These are phyloP conservation scores for Pandemis corylana DNA, from an alignment of 2,888 invertebrate species.

Conservation along the genomic window DNA sequence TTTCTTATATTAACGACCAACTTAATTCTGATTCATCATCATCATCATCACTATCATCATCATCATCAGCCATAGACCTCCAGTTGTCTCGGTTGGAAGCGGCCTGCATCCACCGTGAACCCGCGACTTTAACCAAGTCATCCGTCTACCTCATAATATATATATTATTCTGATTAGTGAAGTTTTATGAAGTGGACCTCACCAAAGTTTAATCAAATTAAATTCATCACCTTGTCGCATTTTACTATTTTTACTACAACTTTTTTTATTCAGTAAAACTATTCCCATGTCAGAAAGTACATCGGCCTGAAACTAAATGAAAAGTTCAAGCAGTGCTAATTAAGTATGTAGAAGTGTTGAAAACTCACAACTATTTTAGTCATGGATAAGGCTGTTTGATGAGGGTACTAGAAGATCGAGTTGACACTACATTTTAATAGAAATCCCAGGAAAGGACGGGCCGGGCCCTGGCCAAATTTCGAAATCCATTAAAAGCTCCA, in stretches of 20 bases:
- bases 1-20: background rate
- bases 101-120: too few relatives aligned
- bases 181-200: too few relatives aligned
- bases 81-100: too few relatives aligned
- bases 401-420: slow-evolving; percentile 18
- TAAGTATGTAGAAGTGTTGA: slow-evolving; percentile 13
- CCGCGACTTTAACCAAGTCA: too few relatives aligned
- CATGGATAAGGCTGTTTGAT: slow-evolving; percentile 13
- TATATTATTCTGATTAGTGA: too few relatives aligned
- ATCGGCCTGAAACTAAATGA: background rate
- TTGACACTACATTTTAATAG: slow-evolving; percentile 33
- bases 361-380: slow-evolving; percentile 22
- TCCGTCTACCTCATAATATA: too few relatives aligned
- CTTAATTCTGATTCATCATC: too few relatives aligned
- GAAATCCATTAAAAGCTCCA: slow-evolving; percentile 10
- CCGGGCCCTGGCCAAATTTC: background rate
- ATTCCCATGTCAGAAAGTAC: background rate
- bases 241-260: too few relatives aligned
- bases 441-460: slow-evolving; percentile 19
- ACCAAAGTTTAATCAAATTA: too few relatives aligned
- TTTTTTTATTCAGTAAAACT: background rate
- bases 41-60: too few relatives aligned
- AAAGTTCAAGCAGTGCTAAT: background rate
- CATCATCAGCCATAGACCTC: too few relatives aligned
- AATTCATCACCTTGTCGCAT: too few relatives aligned